Evolutionary conservation across 92 coral and sea anemone species (phyloP), one percentile per base, ranked within the genome.

Genomic region (Zoanthus solanderi): DNA sequence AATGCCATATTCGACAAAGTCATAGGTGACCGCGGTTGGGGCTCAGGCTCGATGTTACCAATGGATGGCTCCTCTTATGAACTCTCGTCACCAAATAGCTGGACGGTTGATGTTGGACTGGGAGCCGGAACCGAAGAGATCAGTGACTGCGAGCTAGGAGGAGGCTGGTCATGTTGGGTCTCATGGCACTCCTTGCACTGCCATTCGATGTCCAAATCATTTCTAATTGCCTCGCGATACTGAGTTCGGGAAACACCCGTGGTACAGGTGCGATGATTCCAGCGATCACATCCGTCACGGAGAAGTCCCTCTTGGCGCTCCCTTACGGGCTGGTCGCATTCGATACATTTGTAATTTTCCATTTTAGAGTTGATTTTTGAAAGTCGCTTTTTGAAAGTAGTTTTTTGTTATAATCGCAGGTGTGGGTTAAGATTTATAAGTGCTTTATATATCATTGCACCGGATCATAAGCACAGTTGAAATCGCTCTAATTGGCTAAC

Each of bases 31-130:
- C 16, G 18, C 7, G 66, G 67, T 31, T 9, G 66, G 66, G 8
- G 81, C 81, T 76, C 37, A 17, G 67, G 67, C 67, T 76, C 81
- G 34, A 75, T 76, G 66, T 76, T 31, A 76, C 18, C 46, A 76
- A 76, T 9, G 34, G 81, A 23, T 46, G 65, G 67, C 4, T 76
- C 66, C 66, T 53, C 81, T 31, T 52, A 14, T 28, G 81, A 76
- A 76, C 81, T 76, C 11, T 76, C 46, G 6, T 50, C 81, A 47
- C 13, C 0, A 8, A 17, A 52, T 7, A 76, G 46, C 37, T 18
- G 46, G 17, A 76, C 67, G 32, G 67, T 76, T 52, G 81, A 76
- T 28, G 45, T 53, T 3, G 81, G 81, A 56, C 67, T 76, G 65
- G 29, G 67, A 72, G 23, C 48, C 53, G 52, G 77, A 23, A 30